These are phyloP conservation scores for Meghimatium bilineatum DNA, from an alignment of 2,888 invertebrate species.

Conservation along the genomic window DNA sequence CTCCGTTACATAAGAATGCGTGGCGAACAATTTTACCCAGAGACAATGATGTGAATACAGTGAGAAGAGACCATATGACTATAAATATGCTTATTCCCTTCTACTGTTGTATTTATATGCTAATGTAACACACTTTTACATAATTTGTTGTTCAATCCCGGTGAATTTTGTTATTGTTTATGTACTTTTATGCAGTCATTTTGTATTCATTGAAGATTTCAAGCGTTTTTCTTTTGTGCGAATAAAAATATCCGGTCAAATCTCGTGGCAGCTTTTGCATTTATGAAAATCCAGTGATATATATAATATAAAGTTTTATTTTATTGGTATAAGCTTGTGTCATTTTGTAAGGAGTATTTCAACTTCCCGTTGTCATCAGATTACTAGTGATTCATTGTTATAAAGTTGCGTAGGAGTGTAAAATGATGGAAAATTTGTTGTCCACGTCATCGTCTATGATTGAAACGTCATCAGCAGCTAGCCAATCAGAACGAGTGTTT, in stretches of 20 bases:
- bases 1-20: not conserved
- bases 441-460: slow-evolving; percentile 43
- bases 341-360: not conserved
- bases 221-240: not conserved
- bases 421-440: slow-evolving; percentile 44
- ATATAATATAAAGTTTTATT: slow-evolving; percentile 1
- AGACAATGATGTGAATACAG: not conserved
- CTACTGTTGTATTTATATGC: not conserved
- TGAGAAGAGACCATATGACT: not conserved
- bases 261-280: slow-evolving; percentile 8
- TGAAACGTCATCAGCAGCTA: slow-evolving; percentile 31
- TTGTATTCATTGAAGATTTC: not conserved
- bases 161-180: slow-evolving; percentile 29
- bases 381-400: not conserved
- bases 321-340: not conserved
- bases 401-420: not conserved
- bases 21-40: not conserved
- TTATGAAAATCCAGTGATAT: not conserved
- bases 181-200: slow-evolving; percentile 1
- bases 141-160: slow-evolving; percentile 15
- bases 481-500: slow-evolving; percentile 26
- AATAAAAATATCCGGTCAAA: slow-evolving; percentile 2
- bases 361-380: not conserved
- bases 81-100: not conserved
- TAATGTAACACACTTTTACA: slow-evolving; percentile 15